These are phyloP conservation scores for Oxyruncus cristatus DNA, from an alignment of 2,113 vertebrate genomes.

Conservation along the genomic window DNA sequence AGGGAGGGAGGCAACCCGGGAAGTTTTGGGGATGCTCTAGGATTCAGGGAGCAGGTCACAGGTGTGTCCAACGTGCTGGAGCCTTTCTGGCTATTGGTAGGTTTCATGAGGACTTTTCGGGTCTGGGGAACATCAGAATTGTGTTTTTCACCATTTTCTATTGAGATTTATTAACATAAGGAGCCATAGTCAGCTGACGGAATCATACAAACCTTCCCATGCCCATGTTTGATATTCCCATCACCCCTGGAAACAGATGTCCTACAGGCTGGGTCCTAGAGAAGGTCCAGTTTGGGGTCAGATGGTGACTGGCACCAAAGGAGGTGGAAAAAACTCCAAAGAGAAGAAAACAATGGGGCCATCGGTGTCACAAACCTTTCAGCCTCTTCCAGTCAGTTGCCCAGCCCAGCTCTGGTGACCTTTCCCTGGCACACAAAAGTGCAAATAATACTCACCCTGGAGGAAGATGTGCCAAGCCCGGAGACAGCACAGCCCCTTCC, in stretches of 20 bases:
- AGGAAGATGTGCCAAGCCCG: not conserved
- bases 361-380: not conserved
- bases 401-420: not conserved
- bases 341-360: not conserved
- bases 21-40: not conserved
- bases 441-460: not conserved
- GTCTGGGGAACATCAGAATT: not conserved
- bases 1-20: not conserved
- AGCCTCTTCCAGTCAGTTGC: not conserved
- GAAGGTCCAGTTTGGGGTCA: not conserved
- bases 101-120: fast-evolving
- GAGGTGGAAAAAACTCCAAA: not conserved
- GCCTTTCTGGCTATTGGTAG: not conserved
- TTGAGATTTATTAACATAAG: not conserved
- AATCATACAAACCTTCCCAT: not conserved
- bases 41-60: not conserved
- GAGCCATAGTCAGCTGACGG: not conserved
- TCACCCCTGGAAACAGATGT: not conserved
- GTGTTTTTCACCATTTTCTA: not conserved
- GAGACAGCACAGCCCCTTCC: not conserved
- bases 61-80: not conserved
- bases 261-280: not conserved
- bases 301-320: not conserved
- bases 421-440: not conserved
- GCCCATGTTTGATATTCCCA: not conserved